Evolutionary conservation across 2,888 invertebrate species (phyloP), one percentile per base, ranked within the genome.

Genomic region (Papilio demoleus): DNA sequence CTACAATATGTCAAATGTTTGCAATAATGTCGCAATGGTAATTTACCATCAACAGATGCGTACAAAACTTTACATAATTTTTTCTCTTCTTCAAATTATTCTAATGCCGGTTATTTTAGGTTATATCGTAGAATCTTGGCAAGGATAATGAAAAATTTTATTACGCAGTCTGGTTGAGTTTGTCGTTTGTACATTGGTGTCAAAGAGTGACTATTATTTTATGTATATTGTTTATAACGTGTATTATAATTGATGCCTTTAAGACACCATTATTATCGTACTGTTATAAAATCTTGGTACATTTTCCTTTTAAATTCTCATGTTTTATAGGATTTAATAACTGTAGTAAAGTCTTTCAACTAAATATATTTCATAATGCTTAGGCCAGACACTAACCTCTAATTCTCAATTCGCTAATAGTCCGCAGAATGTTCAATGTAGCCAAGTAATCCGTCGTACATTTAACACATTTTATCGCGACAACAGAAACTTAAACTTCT

Each of bases 71-170:
- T 45, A 56, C 53, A 36, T 22, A 45, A 34, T 45, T 31, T 36
- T 27, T 17, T 22, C 65, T 70, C 59, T 67, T 53, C 45, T 63
- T 34, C 50, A 47, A 40, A 53, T 50, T 70, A 75, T 72, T 56
- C 53, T 71, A 71, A 70, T 68, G 71, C 66, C 34, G 40, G 47
- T 65, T 74, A 74, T 73, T 75, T 73, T 67, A 67, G 67, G 65
- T 62, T 56, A 65, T 65, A 75, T 74, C 70, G 53, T 71, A 71
- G 70, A 72, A 72, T 73, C 66, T 76, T 70, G 73, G 73, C 73
- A 70, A 71, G 67, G 69, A 67, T 67, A 74, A 70, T 67, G 68
- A 71, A 70, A 65, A 36, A 68, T 67, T 62, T 71, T 69, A 65
- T 64, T 42, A 59, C 59, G 42, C 17, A 61, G 47, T 60, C 63